Base-by-base conservation (phyloP, 1,140 invertebrate genomes). In the Drosophila fuyamai region DNA sequence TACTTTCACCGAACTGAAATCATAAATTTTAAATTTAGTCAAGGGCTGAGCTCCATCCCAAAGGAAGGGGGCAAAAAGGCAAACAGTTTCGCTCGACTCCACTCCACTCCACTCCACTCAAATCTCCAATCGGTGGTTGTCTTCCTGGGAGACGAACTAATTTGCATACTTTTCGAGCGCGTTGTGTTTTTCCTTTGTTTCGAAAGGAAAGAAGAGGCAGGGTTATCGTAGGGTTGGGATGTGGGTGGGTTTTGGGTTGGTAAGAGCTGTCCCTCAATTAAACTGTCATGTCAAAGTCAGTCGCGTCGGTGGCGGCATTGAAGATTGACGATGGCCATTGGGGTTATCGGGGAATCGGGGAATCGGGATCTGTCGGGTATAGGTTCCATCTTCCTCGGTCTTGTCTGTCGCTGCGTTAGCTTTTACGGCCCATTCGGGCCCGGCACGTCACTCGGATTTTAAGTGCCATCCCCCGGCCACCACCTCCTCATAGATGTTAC, bases 271-370 rank as follows among this genome's bases (percentile, higher is more conserved):
- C 76, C 72, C 79, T 80, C 83, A 89, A 88, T 88, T 88, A 80
- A 88, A 83, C 84, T 88, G 83, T 80, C 83, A 88, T 83, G 83
- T 86, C 83, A 88, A 86, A 88, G 79, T 76, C 83, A 79, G 71
- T 14, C 60, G 77, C 78, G 58, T 85, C 81, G 75, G 81, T 77
- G 77, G 56, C 23, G 23, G 57, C 61, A 71, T 50, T 53, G 76
- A 16, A 48, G 46, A 61, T 67, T 56, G 40, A 23, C 56, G 43
- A 77, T 76, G 54, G 71, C 47, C 44, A 59, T 56, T 50, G 71
- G 48, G 32, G 29, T 48, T 50, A 50, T 61, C 46, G 47, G 13
- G 54, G 41, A 9, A 35, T 40, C 44, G 18, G 16, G n/a, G 32
- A 10, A 23, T 23, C 23, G 41, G 9, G 9, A 38, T 14, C 23